phyloP scores from a whole-genome alignment of 2,888 invertebrate genomes.

The Prosopocoilus inquinatus region DNA sequence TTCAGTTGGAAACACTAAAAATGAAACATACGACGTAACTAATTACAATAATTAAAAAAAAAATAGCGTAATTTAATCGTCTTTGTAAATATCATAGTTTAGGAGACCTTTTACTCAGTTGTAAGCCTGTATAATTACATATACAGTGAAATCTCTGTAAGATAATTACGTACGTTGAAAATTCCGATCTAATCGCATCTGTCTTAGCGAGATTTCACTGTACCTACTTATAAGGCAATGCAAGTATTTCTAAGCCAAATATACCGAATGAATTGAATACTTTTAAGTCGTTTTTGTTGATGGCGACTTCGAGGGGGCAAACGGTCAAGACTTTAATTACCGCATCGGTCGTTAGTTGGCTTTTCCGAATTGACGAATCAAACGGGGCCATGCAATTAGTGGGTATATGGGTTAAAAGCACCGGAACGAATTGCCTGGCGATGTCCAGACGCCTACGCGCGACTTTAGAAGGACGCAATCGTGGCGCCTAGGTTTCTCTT shows the following conservation, averaged over 20 bases:
- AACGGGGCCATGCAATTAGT: background rate
- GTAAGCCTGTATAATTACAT: too few relatives aligned
- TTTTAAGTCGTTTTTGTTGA: background rate
- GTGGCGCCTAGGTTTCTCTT: background rate
- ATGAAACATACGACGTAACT: too few relatives aligned
- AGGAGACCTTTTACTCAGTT: too few relatives aligned
- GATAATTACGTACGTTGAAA: too few relatives aligned
- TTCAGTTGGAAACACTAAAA: too few relatives aligned
- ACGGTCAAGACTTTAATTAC: background rate
- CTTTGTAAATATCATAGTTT: too few relatives aligned
- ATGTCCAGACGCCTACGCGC: conserved; percentile 6
- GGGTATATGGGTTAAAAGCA: conserved; percentile 1
- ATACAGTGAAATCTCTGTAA: too few relatives aligned
- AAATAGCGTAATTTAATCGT: too few relatives aligned
- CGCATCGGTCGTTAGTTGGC: background rate
- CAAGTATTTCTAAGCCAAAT: background rate
- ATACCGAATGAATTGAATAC: background rate
- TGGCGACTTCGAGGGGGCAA: background rate
- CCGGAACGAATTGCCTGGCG: conserved; percentile 10
- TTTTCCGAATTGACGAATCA: background rate
- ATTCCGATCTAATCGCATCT: too few relatives aligned
- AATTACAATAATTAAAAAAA: too few relatives aligned
- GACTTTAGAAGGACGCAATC: background rate
- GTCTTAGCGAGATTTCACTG: too few relatives aligned
- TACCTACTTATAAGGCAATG: too few relatives aligned